Evolutionary conservation across 2,888 invertebrate genomes (phyloP).

Genomic region (Vannuccia rotundouncinata): DNA sequence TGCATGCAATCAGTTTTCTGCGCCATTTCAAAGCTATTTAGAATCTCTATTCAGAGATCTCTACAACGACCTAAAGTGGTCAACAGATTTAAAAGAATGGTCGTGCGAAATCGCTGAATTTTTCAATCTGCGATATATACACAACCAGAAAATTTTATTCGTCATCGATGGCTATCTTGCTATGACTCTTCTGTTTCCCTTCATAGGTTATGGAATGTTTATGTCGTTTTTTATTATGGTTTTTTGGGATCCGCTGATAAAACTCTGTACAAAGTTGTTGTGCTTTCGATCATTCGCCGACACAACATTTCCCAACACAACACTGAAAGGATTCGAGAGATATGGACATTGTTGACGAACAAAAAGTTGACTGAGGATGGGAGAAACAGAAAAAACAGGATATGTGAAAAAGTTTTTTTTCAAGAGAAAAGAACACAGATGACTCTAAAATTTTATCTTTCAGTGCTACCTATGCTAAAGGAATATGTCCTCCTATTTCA

Average conservation of each 20-base stretch:
- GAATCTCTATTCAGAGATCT: conserved; percentile 38
- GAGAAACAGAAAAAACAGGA: conserved; percentile 25
- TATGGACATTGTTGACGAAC: conserved; percentile 4
- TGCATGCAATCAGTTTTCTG: conserved; percentile 36
- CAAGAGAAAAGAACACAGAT: conserved; percentile 30
- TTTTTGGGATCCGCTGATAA: not conserved
- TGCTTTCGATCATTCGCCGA: not conserved
- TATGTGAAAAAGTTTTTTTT: conserved; percentile 7
- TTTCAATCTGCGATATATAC: conserved; percentile 29
- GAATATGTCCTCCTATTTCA: conserved; percentile 33
- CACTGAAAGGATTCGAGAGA: conserved; percentile 13
- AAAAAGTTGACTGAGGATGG: conserved; percentile 33
- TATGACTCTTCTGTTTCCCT: conserved; percentile 34
- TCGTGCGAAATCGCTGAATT: conserved; percentile 35
- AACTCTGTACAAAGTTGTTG: conserved; percentile 2
- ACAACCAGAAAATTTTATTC: conserved; percentile 35
- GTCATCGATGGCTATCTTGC: conserved; percentile 40
- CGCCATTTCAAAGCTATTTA: conserved; percentile 31
- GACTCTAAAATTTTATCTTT: conserved; percentile 25
- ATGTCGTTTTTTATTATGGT: conserved; percentile 30
- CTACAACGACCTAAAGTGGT: conserved; percentile 39
- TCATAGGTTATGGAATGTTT: conserved; percentile 25
- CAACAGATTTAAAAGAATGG: conserved; percentile 37
- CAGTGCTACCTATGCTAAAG: conserved; percentile 32
- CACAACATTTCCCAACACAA: not conserved